Base-by-base conservation (phyloP, 2,797 vertebrate genomes). In the Leptoclinus maculatus region DNA sequence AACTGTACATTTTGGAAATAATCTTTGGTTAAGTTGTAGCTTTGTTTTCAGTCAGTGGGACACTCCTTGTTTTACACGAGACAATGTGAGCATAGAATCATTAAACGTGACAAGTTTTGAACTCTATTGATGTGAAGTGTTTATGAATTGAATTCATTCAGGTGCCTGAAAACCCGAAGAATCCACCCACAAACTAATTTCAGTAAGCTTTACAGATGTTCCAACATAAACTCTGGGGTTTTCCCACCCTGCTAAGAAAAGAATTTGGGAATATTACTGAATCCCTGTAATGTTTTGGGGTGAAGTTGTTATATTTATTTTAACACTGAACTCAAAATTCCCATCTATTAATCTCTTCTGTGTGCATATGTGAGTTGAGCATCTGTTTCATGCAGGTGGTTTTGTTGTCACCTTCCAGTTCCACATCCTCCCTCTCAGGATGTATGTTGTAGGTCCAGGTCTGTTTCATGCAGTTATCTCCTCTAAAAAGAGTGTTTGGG, bases 391-490 rank as follows among this genome's bases (percentile, higher is more conserved):
- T 51, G 23, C 7, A 64, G 27, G 19, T 21, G 39, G 36, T 21
- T 1, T 32, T 68, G 29, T 27, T 21, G 23, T 82, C 88, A 91
- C 91, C 92, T 83, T 87, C 66, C 62, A 89, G 62, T 4, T 79
- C 78, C 79, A 93, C n/a, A 25, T 91, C 80, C 3, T 86, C 82
- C 27, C 75, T 76, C 7, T 72, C 89, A 57, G 85, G 79, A 14
- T 17, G 60, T 5, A 89, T 62, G 1, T 76, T 66, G 71, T 91
- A 92, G 39, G 71, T 91, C 90, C 91, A 93, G 7, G 25, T 89
- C 71, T 81, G n/a, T 3, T 70, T 87, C 0, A 62, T 27, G 59
- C 91, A 92, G 60, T 65, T 14, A 16, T 89, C 82, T 10, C 66
- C 83, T 25, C 90, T 92, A 27, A 51, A 82, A 73, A 17, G 17